Conservation (phyloP, 2,797 vertebrate species). For the Hemibagrus guttatus region DNA sequence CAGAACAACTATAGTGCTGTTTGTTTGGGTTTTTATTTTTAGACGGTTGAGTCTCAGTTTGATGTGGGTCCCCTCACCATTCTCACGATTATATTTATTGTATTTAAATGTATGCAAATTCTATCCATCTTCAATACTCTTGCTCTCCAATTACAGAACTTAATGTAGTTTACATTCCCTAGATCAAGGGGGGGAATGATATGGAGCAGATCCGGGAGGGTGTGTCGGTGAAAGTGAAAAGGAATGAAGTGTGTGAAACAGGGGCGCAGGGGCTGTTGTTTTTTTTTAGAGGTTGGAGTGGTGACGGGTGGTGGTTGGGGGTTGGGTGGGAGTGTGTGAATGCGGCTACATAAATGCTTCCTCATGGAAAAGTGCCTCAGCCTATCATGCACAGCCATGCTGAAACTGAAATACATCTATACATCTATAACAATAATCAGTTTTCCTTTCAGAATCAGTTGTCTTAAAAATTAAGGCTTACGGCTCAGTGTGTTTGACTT, state of each 20-base stretch:
- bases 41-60: constrained; percentile 10
- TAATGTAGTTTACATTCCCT: background rate
- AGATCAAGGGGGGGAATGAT: background rate
- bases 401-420: background rate
- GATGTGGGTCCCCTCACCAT: background rate
- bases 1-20: background rate
- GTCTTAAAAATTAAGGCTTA: too few relatives aligned
- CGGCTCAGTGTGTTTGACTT: too few relatives aligned
- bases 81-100: background rate
- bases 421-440: background rate
- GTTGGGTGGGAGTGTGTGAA: background rate
- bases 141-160: background rate
- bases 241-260: background rate
- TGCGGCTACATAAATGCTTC: background rate
- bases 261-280: background rate
- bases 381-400: background rate
- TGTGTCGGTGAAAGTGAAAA: background rate
- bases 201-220: background rate
- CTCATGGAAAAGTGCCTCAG: background rate
- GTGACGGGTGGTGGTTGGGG: background rate
- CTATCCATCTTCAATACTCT: background rate
- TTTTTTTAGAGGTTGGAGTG: too few relatives aligned
- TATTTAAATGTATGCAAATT: background rate
- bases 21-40: background rate
- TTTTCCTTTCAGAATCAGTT: too few relatives aligned